Base-by-base conservation (phyloP, 2,888 invertebrate genomes). In the Tuberolachnus salignus region DNA sequence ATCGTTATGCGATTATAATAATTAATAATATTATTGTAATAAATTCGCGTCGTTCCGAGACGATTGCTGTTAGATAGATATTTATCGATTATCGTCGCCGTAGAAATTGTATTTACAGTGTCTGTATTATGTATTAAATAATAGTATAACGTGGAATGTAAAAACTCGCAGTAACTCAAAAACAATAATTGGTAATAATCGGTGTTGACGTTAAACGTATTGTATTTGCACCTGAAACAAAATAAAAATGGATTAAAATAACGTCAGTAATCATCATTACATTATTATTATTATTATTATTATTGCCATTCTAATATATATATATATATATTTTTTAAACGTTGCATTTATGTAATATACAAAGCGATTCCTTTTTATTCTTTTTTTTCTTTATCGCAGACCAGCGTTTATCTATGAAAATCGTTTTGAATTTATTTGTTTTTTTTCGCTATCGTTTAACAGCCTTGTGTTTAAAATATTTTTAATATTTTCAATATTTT, bases 201-300 rank as follows among this genome's bases (percentile, higher is more conserved):
- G 51, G 42, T 67, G 78, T 78, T 59, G 51, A 69, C 67, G 51
- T 69, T 34, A 74, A 59, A 69, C 67, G 19, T 69, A 59, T 59
- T 67, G 34, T 59, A 67, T 78, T 69, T 69, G 78, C 78, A 78
- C 78, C 78, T 78, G 78, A 69, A 78, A 66, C 10, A 46, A 13
- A 71, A 51, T 21, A 57, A 4, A 21, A 53, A 69, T n/a, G 1
- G 2, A n/a, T 44, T 26, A 14, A 75, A 53, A 64, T 23, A 53
- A 64, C 59, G 49, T 49, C 61, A 34, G 46, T 72, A 19, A 2
- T 42, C 34, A 10, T 63, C 14, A 21, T 14, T 44, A n/a, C n/a
- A n/a, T n/a, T n/a, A n/a, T n/a, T n/a, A n/a, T n/a, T n/a, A n/a
- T n/a, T 51, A 26, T 1, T n/a, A 26, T 51, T 51, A 51, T 51